Evolutionary conservation across 2,888 invertebrate species (phyloP), one percentile per base, ranked within the genome.

Genomic region (Chrysomela aeneicollis): DNA sequence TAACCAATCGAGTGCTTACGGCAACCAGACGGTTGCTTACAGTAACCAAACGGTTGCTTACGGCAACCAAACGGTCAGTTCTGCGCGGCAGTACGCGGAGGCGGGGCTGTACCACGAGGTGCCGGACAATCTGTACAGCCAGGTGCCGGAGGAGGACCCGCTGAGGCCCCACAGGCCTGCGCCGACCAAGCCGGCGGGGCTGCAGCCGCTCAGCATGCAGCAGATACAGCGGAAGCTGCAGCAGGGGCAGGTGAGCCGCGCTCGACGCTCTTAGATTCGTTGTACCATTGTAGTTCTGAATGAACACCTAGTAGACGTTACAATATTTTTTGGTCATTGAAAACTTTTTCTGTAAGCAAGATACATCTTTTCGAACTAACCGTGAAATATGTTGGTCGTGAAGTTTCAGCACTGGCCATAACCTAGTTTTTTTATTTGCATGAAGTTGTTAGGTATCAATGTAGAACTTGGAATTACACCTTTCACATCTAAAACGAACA

Each of bases 201-300:
- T 76, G 15, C 81, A 82, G 58, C 81, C 82, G 3, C 78, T 82
- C 63, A 82, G 82, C 59, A 81, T 82, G 80, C 83, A 83, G 64
- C 83, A 83, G 66, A 77, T 83, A 46, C 82, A 83, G 68, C 71
- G 83, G 58, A 82, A 82, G 71, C 76, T 83, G 37, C 82, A 82
- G 63, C 81, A 82, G 63, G 80, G 81, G 17, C 78, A 80, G 74
- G 82, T 82, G 74, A 72, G 61, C 8, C 15, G 0, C 10, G 19
- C 18, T 18, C n/a, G n/a, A n/a, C n/a, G n/a, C n/a, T n/a, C n/a
- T n/a, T n/a, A n/a, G n/a, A n/a, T n/a, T n/a, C n/a, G n/a, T n/a
- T n/a, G n/a, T n/a, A n/a, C n/a, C n/a, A n/a, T n/a, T n/a, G n/a
- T n/a, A n/a, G n/a, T n/a, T n/a, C n/a, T n/a, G n/a, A n/a, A n/a